Conservation (phyloP, 1,140 invertebrate species). For the Pararge aegeria region DNA sequence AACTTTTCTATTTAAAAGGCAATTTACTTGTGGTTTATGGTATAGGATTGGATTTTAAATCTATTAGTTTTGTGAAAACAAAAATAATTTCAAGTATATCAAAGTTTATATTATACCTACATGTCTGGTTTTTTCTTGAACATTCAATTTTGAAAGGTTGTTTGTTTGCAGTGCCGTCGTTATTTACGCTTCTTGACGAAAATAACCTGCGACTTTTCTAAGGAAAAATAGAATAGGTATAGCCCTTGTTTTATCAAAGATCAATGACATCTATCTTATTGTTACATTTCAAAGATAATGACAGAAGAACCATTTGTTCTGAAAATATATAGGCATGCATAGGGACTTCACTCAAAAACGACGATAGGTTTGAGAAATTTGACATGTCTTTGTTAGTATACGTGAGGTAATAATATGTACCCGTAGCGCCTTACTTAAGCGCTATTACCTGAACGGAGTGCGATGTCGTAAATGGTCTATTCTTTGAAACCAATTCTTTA, state of each 20-base stretch:
- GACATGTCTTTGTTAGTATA: constrained; percentile 1
- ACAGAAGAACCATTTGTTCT: too few species aligned
- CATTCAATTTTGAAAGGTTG: too few species aligned
- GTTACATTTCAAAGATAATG: too few species aligned
- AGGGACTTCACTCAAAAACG: not conserved
- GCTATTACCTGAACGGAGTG: constrained; percentile 53
- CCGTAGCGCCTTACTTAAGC: not conserved
- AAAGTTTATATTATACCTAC: too few species aligned
- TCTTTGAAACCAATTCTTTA: constrained; percentile 31
- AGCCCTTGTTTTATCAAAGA: too few species aligned
- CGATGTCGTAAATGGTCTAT: constrained; percentile 56
- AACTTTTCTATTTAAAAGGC: not conserved
- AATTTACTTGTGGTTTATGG: not conserved
- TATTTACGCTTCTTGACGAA: too few species aligned
- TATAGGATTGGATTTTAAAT: not conserved
- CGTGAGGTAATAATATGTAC: not conserved
- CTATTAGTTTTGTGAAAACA: not conserved
- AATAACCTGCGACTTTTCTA: too few species aligned
- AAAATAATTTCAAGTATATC: too few species aligned
- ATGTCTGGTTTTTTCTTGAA: too few species aligned
- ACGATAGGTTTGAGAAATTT: constrained; percentile 7
- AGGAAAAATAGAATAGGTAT: too few species aligned
- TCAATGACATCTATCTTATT: too few species aligned
- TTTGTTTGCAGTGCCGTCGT: too few species aligned
- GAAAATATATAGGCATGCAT: not conserved